Conservation (phyloP, 92 coral and sea anemone species). For the Muricea muricata region DNA sequence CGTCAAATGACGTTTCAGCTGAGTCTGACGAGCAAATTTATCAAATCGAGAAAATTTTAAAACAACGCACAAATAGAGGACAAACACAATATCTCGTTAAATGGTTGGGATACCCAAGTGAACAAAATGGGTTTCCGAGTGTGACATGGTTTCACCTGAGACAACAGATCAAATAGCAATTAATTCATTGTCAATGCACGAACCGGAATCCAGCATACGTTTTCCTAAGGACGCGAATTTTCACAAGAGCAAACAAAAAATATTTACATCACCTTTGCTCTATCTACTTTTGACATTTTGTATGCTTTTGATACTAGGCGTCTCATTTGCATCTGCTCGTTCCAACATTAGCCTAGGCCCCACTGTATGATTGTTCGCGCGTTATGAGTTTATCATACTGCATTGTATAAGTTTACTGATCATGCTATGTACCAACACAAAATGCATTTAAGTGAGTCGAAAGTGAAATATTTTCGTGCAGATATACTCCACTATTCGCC, state of each 20-base stretch:
- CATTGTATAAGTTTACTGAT: neutral
- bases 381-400: neutral
- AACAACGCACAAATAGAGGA: constrained; percentile 5
- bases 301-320: no score
- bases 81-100: constrained; percentile 40
- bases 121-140: constrained; percentile 38
- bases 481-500: constrained; percentile 23
- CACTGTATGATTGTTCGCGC: constrained; percentile 21
- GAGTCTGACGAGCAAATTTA: no score
- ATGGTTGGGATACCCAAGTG: constrained; percentile 23
- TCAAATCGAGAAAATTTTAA: constrained; percentile 30
- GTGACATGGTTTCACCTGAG: constrained; percentile 20
- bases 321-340: no score
- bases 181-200: no score
- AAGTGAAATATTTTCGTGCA: neutral
- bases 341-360: neutral
- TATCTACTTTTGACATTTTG: no score
- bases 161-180: no score
- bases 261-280: no score
- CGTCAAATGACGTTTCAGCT: no score
- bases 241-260: no score
- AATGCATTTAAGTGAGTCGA: neutral
- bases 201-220: no score
- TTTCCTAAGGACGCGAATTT: no score
- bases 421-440: neutral